These are phyloP conservation scores for Sarcophaga carnaria DNA, from an alignment of 2,888 invertebrate species.

Conservation along the genomic window DNA sequence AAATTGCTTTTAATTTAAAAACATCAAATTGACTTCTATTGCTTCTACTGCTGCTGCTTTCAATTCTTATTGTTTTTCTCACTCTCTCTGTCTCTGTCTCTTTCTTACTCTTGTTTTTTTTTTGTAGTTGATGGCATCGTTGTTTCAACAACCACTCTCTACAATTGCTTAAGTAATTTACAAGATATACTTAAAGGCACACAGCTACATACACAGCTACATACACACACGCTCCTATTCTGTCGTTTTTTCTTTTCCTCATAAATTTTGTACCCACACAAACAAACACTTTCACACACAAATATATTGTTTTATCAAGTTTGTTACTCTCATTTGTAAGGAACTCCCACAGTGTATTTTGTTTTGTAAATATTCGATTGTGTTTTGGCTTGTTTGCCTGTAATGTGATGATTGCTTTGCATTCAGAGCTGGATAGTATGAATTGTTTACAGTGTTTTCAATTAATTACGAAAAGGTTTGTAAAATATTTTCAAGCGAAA, in stretches of 20 bases:
- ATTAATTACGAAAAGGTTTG: too few species aligned
- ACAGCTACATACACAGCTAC: not conserved
- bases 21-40: constrained; percentile 24
- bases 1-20: constrained; percentile 14
- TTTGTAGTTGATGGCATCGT: constrained; percentile 9
- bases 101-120: not conserved
- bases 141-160: constrained; percentile 31
- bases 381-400: constrained; percentile 38
- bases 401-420: constrained; percentile 52
- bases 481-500: too few species aligned
- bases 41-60: not conserved
- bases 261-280: not conserved
- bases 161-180: constrained; percentile 48
- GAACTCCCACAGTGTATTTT: constrained; percentile 19
- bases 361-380: constrained; percentile 35
- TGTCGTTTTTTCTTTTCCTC: not conserved
- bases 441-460: not conserved
- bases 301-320: not conserved
- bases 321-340: not conserved
- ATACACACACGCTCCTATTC: not conserved
- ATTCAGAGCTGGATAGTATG: not conserved
- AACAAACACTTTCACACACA: not conserved
- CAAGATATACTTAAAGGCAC: not conserved
- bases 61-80: not conserved
- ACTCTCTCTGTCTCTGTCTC: too few species aligned